Percentiles rank a stretch among this genome's conserved stretches.
Conservation (phyloP, 1,140 invertebrate genomes). For the Rhynchophorus ferrugineus region DNA sequence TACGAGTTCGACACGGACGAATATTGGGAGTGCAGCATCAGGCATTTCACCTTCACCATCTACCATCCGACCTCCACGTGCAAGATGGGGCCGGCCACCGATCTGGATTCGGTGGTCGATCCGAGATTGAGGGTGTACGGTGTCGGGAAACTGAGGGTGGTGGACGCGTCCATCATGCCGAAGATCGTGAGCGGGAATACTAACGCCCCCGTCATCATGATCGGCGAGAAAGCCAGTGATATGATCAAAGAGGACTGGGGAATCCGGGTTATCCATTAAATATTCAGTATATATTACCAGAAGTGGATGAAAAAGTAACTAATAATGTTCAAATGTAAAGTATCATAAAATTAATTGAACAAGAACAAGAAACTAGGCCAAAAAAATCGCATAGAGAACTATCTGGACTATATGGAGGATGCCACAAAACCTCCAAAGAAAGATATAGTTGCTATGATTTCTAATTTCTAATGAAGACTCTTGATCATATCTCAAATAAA, state of each 20-base stretch:
- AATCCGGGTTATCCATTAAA: slow-evolving; percentile 16
- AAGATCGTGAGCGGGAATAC: slow-evolving; percentile 58
- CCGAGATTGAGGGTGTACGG: slow-evolving; percentile 50
- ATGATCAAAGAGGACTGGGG: slow-evolving; percentile 58
- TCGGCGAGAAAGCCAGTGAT: slow-evolving; percentile 57
- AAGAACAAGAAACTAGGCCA: too few relatives aligned
- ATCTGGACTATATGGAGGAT: too few relatives aligned
- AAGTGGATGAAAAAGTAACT: too few relatives aligned
- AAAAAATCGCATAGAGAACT: too few relatives aligned
- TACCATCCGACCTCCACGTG: slow-evolving; percentile 80
- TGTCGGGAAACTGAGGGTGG: slow-evolving; percentile 49
- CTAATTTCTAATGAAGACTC: too few relatives aligned
- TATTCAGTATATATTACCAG: too few relatives aligned
- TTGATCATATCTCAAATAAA: too few relatives aligned
- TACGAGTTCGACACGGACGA: slow-evolving; percentile 66
- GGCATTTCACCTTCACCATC: slow-evolving; percentile 78
- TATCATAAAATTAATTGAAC: too few relatives aligned
- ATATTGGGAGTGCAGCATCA: slow-evolving; percentile 77
- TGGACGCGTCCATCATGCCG: slow-evolving; percentile 58
- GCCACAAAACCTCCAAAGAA: too few relatives aligned
- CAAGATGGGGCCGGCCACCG: slow-evolving; percentile 75
- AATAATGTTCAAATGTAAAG: too few relatives aligned
- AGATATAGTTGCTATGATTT: too few relatives aligned
- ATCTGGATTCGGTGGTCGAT: slow-evolving; percentile 75
- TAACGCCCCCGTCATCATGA: slow-evolving; percentile 58